Percentiles rank a stretch among this genome's conserved stretches.
Conservation (phyloP, 2,888 invertebrate species). For the Clepsis dumicolana region DNA sequence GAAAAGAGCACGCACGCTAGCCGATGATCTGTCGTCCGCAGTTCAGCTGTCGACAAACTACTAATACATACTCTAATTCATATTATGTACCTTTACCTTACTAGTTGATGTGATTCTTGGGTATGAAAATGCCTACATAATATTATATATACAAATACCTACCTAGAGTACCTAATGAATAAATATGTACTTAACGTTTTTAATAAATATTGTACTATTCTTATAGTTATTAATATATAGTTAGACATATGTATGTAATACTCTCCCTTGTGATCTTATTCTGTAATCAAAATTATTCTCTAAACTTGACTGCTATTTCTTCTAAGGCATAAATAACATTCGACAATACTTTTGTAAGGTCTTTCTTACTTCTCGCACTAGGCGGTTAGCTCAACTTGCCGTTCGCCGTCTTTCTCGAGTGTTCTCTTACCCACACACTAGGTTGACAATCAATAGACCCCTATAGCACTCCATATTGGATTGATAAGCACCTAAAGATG, state of each 20-base stretch:
- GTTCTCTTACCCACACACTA: neutral
- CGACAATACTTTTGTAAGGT: conserved; percentile 72
- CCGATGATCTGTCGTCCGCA: neutral
- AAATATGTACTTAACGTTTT: conserved; percentile 44
- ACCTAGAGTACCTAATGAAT: conserved; percentile 50
- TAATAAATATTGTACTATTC: conserved; percentile 44
- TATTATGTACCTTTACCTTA: conserved; percentile 53
- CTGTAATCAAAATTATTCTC: conserved; percentile 58
- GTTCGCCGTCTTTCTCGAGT: neutral
- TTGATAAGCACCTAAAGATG: neutral
- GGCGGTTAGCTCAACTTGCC: conserved; percentile 38
- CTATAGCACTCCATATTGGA: neutral
- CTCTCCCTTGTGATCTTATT: conserved; percentile 72
- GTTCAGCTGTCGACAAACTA: neutral
- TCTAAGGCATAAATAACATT: conserved; percentile 63
- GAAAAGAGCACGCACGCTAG: neutral
- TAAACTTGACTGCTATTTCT: conserved; percentile 65
- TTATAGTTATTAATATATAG: conserved; percentile 52
- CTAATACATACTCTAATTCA: conserved; percentile 47
- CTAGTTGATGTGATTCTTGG: conserved; percentile 60
- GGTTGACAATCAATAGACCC: conserved; percentile 14
- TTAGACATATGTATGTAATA: conserved; percentile 48
- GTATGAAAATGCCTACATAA: conserved; percentile 47
- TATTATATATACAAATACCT: conserved; percentile 53
- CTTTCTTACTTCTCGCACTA: conserved; percentile 57